phyloP scores from a whole-genome alignment of 2,797 vertebrate genomes.

The Synaphobranchus kaupii region DNA sequence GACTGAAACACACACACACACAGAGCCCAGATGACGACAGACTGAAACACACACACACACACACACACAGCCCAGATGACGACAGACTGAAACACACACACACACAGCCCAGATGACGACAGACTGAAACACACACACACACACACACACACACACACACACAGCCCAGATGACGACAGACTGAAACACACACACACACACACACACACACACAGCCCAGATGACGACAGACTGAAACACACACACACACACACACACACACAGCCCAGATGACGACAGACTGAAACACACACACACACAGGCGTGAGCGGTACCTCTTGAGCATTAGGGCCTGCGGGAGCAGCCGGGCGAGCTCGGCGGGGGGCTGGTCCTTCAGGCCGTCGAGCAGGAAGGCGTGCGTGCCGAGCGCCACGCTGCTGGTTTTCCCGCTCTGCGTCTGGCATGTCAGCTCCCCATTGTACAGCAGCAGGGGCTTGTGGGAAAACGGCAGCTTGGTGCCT shows the following conservation, averaged over 20 bases:
- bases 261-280: background rate
- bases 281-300: constrained; percentile 7
- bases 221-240: constrained; percentile 10
- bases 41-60: background rate
- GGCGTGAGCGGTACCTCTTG: constrained; percentile 75
- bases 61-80: background rate
- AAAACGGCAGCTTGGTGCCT: constrained; percentile 84
- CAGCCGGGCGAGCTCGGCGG: constrained; percentile 69
- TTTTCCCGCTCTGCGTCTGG: constrained; percentile 93
- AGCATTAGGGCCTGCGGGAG: constrained; percentile 84
- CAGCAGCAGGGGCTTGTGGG: constrained; percentile 89
- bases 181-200: background rate
- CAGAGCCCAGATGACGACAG: too few species aligned
- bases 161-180: constrained; percentile 5
- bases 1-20: background rate
- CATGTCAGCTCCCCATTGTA: constrained; percentile 93
- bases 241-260: background rate
- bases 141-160: background rate
- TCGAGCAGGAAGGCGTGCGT: constrained; percentile 85
- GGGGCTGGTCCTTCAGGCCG: constrained; percentile 38
- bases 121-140: background rate
- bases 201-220: background rate
- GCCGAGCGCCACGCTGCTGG: constrained; percentile 79
- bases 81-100: constrained; percentile 31
- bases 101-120: too few species aligned